Evolutionary conservation across 2,888 invertebrate species (phyloP).

Genomic region (Andrena camellia): DNA sequence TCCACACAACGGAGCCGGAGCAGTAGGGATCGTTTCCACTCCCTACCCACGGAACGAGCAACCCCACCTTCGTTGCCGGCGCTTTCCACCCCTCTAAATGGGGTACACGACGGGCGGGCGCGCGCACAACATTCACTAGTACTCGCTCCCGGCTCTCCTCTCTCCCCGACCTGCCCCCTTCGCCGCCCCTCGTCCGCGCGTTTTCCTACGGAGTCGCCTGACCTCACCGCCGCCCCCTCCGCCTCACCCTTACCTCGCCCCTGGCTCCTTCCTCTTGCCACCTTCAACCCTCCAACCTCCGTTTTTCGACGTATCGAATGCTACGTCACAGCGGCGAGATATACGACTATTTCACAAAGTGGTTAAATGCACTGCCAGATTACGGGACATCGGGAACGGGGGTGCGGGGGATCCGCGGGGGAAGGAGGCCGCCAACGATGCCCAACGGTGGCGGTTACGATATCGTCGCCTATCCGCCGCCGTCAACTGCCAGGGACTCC

Average conservation of each 20-base stretch:
- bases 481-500: constrained; percentile 36
- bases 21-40: constrained; percentile 66
- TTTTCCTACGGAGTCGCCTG: constrained; percentile 21
- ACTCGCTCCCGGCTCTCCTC: constrained; percentile 19
- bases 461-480: constrained; percentile 64
- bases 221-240: not conserved
- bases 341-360: constrained; percentile 83
- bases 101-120: constrained; percentile 45
- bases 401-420: not conserved
- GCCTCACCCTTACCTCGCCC: constrained; percentile 13
- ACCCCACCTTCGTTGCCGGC: constrained; percentile 62
- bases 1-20: constrained; percentile 43
- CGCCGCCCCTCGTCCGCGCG: constrained; percentile 16
- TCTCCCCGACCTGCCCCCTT: constrained; percentile 46
- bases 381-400: constrained; percentile 67
- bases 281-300: constrained; percentile 55
- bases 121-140: constrained; percentile 59
- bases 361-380: constrained; percentile 84
- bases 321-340: constrained; percentile 81
- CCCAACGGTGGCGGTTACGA: constrained; percentile 42
- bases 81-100: constrained; percentile 61
- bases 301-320: constrained; percentile 82
- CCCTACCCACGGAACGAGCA: constrained; percentile 46
- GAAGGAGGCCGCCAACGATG: constrained; percentile 33
- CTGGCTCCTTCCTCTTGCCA: constrained; percentile 25